phyloP scores from a whole-genome alignment of 1,140 invertebrate species.

The Cydia strobilella region DNA sequence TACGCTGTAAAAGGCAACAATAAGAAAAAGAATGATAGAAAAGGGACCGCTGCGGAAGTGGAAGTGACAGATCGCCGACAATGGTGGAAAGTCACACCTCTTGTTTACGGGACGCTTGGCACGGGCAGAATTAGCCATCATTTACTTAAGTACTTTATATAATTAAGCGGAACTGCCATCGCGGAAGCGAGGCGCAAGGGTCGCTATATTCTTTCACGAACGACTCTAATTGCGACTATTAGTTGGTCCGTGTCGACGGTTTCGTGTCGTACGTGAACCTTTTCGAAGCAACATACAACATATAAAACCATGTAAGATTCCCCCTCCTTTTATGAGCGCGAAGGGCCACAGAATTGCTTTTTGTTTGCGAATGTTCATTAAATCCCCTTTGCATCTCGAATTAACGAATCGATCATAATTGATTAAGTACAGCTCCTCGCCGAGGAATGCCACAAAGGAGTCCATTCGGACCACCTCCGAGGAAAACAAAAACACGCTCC shows the following conservation, averaged over 20 bases:
- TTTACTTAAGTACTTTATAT: conserved; percentile 79
- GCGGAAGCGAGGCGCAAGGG: conserved; percentile 53
- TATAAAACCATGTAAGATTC: conserved; percentile 23
- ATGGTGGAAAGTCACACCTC: conserved; percentile 77
- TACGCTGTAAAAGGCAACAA: conserved; percentile 72
- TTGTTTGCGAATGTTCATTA: conserved; percentile 48
- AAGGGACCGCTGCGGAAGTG: conserved; percentile 67
- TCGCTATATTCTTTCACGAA: conserved; percentile 59
- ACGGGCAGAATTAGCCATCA: conserved; percentile 72
- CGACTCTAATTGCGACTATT: conserved; percentile 56
- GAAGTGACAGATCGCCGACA: conserved; percentile 76
- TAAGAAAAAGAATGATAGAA: conserved; percentile 61
- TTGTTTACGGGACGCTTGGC: conserved; percentile 68
- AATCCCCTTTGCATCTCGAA: conserved; percentile 69
- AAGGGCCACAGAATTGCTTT: conserved; percentile 31
- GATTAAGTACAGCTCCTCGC: conserved; percentile 68
- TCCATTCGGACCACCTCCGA: conserved; percentile 61
- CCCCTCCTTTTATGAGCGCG: background rate
- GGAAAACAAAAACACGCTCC: conserved; percentile 77
- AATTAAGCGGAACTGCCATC: conserved; percentile 72
- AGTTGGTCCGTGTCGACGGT: conserved; percentile 36
- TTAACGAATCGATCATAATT: conserved; percentile 79
- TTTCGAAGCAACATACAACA: conserved; percentile 6
- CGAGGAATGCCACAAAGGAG: conserved; percentile 72
- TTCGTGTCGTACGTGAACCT: conserved; percentile 12